A percentile compares a stretch with the other conserved stretches of the same genome.
Conservation (phyloP, 2,797 vertebrate genomes). For the Calcarius lapponicus region DNA sequence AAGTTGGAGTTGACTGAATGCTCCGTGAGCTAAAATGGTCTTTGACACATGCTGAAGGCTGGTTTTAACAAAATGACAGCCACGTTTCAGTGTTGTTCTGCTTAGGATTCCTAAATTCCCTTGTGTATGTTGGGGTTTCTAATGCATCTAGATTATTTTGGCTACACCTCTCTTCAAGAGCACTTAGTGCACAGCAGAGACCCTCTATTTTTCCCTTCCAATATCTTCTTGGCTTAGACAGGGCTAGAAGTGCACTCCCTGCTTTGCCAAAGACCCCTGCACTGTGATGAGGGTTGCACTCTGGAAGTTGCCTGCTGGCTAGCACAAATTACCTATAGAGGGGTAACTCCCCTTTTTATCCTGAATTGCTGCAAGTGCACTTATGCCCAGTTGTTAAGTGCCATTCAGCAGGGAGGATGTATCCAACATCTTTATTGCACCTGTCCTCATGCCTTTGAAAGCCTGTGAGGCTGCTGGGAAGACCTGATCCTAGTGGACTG, state of each 20-base stretch:
- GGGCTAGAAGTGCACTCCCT: not conserved
- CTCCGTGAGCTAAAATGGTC: not conserved
- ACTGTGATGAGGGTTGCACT: not conserved
- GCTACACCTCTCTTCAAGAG: not conserved
- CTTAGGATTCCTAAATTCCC: not conserved
- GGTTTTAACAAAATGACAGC: not conserved
- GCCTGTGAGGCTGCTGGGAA: not conserved
- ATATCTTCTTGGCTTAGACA: fast-evolving
- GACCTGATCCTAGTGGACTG: not conserved
- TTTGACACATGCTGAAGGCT: not conserved
- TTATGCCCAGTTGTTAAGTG: not conserved
- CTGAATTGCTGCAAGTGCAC: not conserved
- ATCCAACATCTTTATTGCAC: not conserved
- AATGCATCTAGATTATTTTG: not conserved
- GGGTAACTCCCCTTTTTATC: not conserved
- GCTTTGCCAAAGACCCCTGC: not conserved
- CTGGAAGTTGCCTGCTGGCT: not conserved
- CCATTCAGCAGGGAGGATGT: not conserved
- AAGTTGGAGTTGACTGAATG: not conserved
- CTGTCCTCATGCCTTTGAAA: not conserved
- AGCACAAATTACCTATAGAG: not conserved
- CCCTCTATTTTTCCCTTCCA: not conserved
- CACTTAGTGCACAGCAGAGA: not conserved
- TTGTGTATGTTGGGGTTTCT: not conserved
- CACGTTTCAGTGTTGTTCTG: not conserved